Base-by-base conservation (phyloP, 2,113 vertebrate genomes). In the Cynoglossus semilaevis region DNA sequence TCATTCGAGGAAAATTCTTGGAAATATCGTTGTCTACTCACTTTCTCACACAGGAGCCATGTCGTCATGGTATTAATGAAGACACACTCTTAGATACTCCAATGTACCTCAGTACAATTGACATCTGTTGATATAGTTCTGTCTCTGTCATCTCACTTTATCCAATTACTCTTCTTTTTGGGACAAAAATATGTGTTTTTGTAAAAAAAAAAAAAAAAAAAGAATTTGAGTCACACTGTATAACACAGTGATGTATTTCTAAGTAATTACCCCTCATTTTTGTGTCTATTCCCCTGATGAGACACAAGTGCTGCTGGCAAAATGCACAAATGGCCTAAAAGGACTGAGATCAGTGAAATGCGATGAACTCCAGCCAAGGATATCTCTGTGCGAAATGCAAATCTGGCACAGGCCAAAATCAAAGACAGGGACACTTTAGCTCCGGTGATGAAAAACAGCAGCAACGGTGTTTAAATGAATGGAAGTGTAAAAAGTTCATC, bases 71-170 rank as follows among this genome's bases (percentile, higher is more conserved):
- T 70, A 47, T 62, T 73, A 47, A 47, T 70, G 58, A 72, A 59
- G 61, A 41, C 63, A 42, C 63, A 64, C 53, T 45, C 69, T 81
- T 52, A 40, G n/a, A 45, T 35, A 41, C 54, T 67, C 75, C 62
- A 74, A 54, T 79, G 81, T 75, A 86, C 83, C 84, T 70, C 61
- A 76, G 70, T 63, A 50, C 69, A 59, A 66, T 81, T 72, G 74
- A 90, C 90, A 91, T 90, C 87, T 91, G 90, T 75, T 88, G 81
- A 83, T 80, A 56, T 80, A 85, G 76, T 89, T 82, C 82, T 13
- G 70, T 81, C 73, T 75, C 67, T 76, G 62, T 78, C 73, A 71
- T 68, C 77, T 79, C 72, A 8, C 62, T 79, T 85, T 83, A 81
- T 82, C 84, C 77, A 80, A 68, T 78, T 67, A 84, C 83, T 81